Evolutionary conservation across 2,888 invertebrate species (phyloP), one percentile per base, ranked within the genome.

Genomic region (Plagodis dolabraria): DNA sequence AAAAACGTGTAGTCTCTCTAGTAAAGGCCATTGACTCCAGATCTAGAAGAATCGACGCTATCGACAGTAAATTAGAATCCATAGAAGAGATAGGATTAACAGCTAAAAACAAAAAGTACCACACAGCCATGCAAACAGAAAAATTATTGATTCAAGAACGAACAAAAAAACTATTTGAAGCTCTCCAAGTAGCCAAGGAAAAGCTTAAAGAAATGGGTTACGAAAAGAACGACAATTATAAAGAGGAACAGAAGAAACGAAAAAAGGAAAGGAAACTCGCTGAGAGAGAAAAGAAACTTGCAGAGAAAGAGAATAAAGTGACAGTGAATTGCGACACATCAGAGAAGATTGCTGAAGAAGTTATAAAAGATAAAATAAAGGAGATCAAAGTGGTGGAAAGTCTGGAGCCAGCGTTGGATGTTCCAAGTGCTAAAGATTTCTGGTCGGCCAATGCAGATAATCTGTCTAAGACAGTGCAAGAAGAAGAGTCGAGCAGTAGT

Each of bases 401-500:
- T 44, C 65, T 84, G 5, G 78, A 82, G 65, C 84, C 90, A 0
- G 86, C 72, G 5, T 57, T 92, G 0, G 83, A 86, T 10, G 78
- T 83, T 45, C 89, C 92, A 0, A 90, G 90, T 69, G 86, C 77
- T 6, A 87, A 90, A 49, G 89, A 88, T 7, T 92, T 92, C 65
- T 92, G 92, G 87, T 70, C 82, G 0, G 67, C 70, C 0, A 70
- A 68, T 35, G 63, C 66, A 5, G 77, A 77, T 0, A 63, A 49
- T 8, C 54, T 65, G 8, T 9, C 65, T 0, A 73, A 73, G 44
- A 69, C 60, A 2, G 72, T 64, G 0, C 64, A 69, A 22, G 76
- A 77, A 10, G 83, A 83, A 0, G 81, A 81, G 0, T 82, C 83
- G 0, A 90, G 87, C 50, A 88, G 87, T 53, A 89, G 91, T 53